phyloP scores from a whole-genome alignment of 2,113 vertebrate genomes.

The Asarcornis scutulata region DNA sequence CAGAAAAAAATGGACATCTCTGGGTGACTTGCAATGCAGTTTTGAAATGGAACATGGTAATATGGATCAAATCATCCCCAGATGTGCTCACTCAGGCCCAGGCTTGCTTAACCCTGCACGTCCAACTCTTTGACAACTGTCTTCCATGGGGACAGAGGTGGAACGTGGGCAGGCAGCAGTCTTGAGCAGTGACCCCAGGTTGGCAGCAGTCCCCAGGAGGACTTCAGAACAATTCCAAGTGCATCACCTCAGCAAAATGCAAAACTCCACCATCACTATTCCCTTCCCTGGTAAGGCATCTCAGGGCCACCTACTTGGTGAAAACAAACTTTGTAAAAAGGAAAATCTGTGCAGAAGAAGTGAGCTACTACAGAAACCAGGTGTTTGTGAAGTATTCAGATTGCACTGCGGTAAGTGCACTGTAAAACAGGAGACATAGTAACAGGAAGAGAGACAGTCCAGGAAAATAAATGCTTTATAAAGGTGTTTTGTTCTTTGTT shows the following conservation, averaged over 20 bases:
- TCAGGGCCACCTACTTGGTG: neutral
- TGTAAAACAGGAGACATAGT: neutral
- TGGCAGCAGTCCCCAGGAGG: neutral
- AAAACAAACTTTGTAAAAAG: neutral
- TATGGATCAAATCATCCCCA: neutral
- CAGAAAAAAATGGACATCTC: neutral
- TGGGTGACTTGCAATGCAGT: neutral
- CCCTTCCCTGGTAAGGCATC: neutral
- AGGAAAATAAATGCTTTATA: neutral
- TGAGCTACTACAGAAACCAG: neutral
- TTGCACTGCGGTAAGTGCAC: neutral
- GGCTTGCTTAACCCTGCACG: neutral
- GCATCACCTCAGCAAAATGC: constrained; percentile 9
- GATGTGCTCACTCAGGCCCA: neutral
- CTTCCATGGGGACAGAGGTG: neutral
- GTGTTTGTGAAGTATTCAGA: neutral
- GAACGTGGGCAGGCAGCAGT: neutral
- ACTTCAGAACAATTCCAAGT: neutral
- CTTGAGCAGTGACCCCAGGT: neutral
- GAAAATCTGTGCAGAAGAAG: neutral
- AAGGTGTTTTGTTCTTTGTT: neutral
- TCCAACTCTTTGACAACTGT: constrained; percentile 4
- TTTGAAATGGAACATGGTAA: neutral
- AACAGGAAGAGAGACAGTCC: neutral
- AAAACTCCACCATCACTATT: neutral